These are phyloP conservation scores for Ceyx cyanopectus DNA, from an alignment of 2,113 vertebrate genomes.

Conservation along the genomic window DNA sequence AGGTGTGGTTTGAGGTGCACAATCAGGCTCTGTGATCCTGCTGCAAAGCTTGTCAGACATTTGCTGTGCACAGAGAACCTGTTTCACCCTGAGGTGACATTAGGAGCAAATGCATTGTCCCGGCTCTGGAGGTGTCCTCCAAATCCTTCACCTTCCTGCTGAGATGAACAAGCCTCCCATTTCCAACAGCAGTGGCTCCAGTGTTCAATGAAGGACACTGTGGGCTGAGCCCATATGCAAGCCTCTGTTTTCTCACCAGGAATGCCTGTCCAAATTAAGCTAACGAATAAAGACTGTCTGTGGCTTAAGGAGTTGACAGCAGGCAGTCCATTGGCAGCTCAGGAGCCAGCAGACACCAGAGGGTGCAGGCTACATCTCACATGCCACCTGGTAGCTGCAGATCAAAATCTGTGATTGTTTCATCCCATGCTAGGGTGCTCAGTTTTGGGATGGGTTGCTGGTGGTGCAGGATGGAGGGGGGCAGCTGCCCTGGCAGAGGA, in stretches of 20 bases:
- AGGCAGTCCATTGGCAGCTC: not conserved
- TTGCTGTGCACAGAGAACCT: not conserved
- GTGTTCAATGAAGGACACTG: fast-evolving
- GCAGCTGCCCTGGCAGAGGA: not conserved
- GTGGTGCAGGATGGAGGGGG: fast-evolving
- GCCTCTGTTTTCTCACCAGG: not conserved
- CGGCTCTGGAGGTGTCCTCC: not conserved
- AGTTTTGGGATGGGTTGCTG: fast-evolving
- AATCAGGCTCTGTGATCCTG: fast-evolving
- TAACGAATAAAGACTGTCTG: not conserved
- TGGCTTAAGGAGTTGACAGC: not conserved
- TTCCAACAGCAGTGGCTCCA: not conserved
- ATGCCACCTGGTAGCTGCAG: not conserved
- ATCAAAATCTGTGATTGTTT: not conserved
- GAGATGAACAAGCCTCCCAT: not conserved
- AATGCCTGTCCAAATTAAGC: not conserved
- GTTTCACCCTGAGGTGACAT: not conserved
- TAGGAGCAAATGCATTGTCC: not conserved
- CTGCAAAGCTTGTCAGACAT: not conserved
- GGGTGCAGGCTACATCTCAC: not conserved
- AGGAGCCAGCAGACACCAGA: not conserved
- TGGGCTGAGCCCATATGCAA: not conserved
- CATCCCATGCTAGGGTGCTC: not conserved
- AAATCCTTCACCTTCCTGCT: not conserved
- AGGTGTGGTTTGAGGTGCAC: not conserved